A percentile compares a stretch with the other conserved stretches of the same genome.
Conservation (phyloP, 2,113 vertebrate genomes). For the Elaphurus davidianus region DNA sequence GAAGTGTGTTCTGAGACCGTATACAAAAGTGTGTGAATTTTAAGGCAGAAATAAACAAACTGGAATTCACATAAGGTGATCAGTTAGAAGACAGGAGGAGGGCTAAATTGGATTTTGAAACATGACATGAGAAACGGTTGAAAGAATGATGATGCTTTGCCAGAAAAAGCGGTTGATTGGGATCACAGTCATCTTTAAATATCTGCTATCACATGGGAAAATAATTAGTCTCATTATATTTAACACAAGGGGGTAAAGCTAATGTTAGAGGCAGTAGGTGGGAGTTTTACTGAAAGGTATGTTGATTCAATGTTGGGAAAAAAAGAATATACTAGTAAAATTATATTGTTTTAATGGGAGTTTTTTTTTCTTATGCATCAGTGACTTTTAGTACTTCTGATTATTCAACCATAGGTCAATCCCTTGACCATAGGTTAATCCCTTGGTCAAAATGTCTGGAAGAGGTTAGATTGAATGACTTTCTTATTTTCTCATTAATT, state of each 20-base stretch:
- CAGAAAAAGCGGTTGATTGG: background rate
- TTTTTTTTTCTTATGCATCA: background rate
- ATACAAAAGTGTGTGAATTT: background rate
- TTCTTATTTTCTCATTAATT: background rate
- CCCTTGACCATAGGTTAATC: background rate
- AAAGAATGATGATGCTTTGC: background rate
- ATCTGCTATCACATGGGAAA: too few relatives aligned
- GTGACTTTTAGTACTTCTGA: background rate
- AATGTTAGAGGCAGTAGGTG: background rate
- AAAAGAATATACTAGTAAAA: background rate
- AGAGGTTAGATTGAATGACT: background rate
- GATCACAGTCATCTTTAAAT: background rate
- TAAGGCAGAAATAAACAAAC: background rate
- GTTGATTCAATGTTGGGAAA: background rate
- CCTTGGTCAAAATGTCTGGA: background rate
- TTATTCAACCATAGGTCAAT: background rate
- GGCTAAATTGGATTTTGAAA: background rate
- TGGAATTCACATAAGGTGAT: background rate
- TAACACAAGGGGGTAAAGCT: background rate
- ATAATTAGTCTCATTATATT: background rate
- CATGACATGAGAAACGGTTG: background rate
- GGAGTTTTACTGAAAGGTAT: background rate
- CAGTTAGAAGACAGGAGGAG: background rate
- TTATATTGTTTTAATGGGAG: background rate
- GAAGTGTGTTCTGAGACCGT: background rate